Evolutionary conservation across 2,797 vertebrate genomes (phyloP), one percentile per base, ranked within the genome.

Genomic region (Anniella stebbinsi): DNA sequence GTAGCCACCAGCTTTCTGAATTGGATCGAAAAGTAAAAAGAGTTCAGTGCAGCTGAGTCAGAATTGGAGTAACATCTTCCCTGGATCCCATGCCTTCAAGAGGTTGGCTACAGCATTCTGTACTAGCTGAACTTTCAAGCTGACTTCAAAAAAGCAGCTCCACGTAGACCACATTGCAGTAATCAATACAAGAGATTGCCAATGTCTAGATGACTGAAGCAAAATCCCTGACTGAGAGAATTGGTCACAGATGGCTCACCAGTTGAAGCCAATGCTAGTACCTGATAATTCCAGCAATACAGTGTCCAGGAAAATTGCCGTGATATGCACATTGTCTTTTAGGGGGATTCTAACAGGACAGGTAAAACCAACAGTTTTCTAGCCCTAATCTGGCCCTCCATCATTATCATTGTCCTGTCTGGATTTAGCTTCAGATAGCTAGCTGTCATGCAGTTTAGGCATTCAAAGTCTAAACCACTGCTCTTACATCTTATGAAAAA

Each of bases 311-410:
- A 83, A 36, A 69, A 84, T 15, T 41, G 10, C 5, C 25, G 67
- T 30, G 1, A 12, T 3, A 18, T 83, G 13, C 9, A 33, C 7
- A 12, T 84, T 67, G 3, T 30, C 13, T 28, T 84, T 84, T 84
- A 45, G 63, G 25, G 30, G 33, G 60, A 84, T 69, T 45, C 6
- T 67, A 84, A 69, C 57, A 63, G 41, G 5, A 51, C 86, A 83
- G 33, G 36, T 87, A 92, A 88, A 17, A 89, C 23, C 48, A 67
- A 67, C n/a, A 69, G 11, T 67, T 54, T 51, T 78, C 12, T 78
- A 78, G 45, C 12, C 70, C 36, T 75, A 30, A 51, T 11, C 8
- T 86, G 36, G 36, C 36, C 51, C 70, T 48, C 70, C 33, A 72
- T 85, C 67, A 72, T 72, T 84, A 51, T 23, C 45, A 30, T 75